Conservation (phyloP, 2,797 vertebrate species). For the Tamandua tetradactyla region DNA sequence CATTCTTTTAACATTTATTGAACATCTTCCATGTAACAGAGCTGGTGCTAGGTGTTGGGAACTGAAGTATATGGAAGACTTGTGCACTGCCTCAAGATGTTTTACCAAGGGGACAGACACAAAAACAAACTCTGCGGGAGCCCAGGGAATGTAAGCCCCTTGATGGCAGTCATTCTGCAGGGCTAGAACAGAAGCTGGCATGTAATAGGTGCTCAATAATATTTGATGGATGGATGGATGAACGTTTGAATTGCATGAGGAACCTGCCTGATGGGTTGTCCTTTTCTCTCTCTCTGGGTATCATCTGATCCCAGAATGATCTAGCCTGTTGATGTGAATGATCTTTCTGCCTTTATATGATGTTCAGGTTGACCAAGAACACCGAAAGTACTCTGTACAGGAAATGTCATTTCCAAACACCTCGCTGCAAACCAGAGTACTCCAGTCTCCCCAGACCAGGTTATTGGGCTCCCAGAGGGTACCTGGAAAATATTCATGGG, state of each 20-base stretch:
- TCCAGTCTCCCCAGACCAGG: background rate
- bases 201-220: background rate
- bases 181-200: background rate
- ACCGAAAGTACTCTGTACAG: background rate
- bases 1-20: background rate
- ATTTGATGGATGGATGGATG: background rate
- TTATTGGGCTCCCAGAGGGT: background rate
- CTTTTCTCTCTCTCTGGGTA: slow-evolving; percentile 6
- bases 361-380: background rate
- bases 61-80: background rate
- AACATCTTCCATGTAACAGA: background rate
- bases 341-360: background rate
- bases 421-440: background rate
- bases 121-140: background rate
- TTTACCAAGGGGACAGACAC: background rate
- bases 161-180: background rate
- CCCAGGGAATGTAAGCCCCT: background rate
- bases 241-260: background rate
- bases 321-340: background rate
- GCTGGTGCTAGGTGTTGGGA: background rate
- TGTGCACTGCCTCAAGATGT: background rate
- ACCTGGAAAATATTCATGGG: background rate
- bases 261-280: background rate
- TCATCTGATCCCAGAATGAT: background rate
- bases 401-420: background rate